Conservation (phyloP, 2,113 vertebrate species). For the Phylloscopus trochiloides region DNA sequence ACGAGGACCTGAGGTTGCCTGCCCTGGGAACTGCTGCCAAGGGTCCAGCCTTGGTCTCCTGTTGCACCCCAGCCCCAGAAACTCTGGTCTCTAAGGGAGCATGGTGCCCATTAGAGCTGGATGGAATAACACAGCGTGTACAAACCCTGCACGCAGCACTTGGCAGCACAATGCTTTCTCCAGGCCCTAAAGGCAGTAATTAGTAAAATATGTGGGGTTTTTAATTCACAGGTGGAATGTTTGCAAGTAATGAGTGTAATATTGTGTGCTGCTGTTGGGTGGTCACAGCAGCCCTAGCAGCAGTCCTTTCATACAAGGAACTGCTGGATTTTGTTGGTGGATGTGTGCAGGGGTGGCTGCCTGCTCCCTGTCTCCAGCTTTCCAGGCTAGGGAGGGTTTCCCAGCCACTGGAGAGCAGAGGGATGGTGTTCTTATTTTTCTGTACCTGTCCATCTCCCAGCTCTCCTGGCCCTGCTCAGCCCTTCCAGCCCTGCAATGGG, state of each 20-base stretch:
- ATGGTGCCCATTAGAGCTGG: neutral
- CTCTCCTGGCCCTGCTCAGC: accelerated
- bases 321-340: neutral
- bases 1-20: neutral
- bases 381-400: neutral
- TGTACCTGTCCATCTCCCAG: neutral
- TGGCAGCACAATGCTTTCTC: neutral
- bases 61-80: neutral
- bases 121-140: accelerated
- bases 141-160: accelerated
- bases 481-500: neutral
- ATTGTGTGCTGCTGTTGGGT: neutral
- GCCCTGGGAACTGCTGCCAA: neutral
- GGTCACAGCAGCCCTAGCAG: neutral
- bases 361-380: neutral
- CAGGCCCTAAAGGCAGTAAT: neutral
- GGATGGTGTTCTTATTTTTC: accelerated
- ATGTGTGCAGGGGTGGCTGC: neutral
- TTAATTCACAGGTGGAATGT: neutral
- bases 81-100: neutral
- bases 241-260: neutral
- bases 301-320: accelerated
- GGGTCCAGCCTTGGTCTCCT: neutral
- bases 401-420: neutral
- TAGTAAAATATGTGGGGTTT: neutral